A percentile compares a stretch with the other conserved stretches of the same genome.
Evolutionary conservation across 2,888 invertebrate species (phyloP).

Genomic region (Stegophylla sp.): DNA sequence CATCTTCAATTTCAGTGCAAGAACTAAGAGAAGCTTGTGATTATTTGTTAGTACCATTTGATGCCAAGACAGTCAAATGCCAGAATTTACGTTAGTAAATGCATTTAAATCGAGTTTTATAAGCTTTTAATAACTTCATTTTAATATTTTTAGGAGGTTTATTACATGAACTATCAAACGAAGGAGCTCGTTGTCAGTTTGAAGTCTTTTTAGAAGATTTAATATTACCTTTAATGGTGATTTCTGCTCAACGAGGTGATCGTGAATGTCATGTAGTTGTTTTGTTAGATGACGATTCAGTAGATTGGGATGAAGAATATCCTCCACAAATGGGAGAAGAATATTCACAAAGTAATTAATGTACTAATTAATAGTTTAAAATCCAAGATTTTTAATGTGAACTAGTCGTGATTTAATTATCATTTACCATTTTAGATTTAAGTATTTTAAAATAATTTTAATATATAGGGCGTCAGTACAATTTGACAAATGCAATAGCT

Average conservation of each 20-base stretch:
- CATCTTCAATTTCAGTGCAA: slow-evolving; percentile 93
- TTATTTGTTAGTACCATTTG: slow-evolving; percentile 96
- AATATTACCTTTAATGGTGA: slow-evolving; percentile 95
- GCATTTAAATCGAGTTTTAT: too few relatives aligned
- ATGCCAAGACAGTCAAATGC: slow-evolving; percentile 92
- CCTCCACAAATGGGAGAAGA: slow-evolving; percentile 99
- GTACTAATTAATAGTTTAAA: neutral
- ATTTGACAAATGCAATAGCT: too few relatives aligned
- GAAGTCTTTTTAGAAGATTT: slow-evolving; percentile 93
- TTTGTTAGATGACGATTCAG: slow-evolving; percentile 90
- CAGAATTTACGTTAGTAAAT: slow-evolving; percentile 91
- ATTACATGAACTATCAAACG: slow-evolving; percentile 97
- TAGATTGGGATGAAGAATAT: slow-evolving; percentile 99
- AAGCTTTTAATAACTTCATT: too few relatives aligned
- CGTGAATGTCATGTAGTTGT: slow-evolving; percentile 97
- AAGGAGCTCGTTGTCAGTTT: slow-evolving; percentile 97
- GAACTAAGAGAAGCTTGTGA: slow-evolving; percentile 98
- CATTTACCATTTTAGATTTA: too few relatives aligned
- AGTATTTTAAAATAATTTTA: too few relatives aligned
- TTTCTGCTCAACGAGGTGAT: slow-evolving; percentile 90
- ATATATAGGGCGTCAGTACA: too few relatives aligned
- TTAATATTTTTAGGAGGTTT: slow-evolving; percentile 75
- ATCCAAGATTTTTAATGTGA: neutral
- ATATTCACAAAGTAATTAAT: slow-evolving; percentile 84
- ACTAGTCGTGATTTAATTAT: too few relatives aligned